These are phyloP conservation scores for Emberiza fucata DNA, from an alignment of 2,113 vertebrate species.

Conservation along the genomic window DNA sequence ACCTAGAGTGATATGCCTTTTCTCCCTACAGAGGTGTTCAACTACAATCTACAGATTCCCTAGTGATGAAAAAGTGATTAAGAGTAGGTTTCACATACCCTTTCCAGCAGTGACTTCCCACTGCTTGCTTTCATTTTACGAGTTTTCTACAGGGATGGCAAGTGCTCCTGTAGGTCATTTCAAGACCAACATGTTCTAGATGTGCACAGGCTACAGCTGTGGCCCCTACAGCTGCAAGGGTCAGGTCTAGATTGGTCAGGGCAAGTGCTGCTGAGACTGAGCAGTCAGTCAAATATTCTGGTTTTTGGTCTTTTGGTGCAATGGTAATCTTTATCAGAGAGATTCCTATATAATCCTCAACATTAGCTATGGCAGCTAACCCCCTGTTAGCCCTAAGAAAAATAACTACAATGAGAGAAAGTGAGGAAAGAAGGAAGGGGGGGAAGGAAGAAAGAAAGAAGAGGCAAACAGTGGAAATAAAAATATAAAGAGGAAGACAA, in stretches of 20 bases:
- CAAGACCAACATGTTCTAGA: background rate
- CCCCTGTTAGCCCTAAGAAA: background rate
- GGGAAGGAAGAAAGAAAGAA: background rate
- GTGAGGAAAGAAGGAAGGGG: background rate
- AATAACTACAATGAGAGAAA: background rate
- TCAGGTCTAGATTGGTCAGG: background rate
- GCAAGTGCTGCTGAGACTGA: background rate
- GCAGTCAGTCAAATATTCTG: background rate
- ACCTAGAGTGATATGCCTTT: background rate
- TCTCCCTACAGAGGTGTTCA: background rate
- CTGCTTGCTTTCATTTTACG: background rate
- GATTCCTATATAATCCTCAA: background rate
- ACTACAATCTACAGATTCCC: background rate
- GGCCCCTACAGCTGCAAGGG: background rate
- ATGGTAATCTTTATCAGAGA: background rate
- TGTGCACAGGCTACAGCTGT: accelerated
- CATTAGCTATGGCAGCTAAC: background rate
- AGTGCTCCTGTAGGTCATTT: background rate
- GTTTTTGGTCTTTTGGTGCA: background rate
- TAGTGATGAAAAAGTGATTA: background rate
- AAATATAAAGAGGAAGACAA: background rate
- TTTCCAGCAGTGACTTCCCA: background rate
- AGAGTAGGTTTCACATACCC: background rate
- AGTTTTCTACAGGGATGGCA: background rate
- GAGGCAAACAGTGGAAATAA: background rate